Evolutionary conservation across 1,140 invertebrate species (phyloP).

Genomic region (Anadara kagoshimensis): DNA sequence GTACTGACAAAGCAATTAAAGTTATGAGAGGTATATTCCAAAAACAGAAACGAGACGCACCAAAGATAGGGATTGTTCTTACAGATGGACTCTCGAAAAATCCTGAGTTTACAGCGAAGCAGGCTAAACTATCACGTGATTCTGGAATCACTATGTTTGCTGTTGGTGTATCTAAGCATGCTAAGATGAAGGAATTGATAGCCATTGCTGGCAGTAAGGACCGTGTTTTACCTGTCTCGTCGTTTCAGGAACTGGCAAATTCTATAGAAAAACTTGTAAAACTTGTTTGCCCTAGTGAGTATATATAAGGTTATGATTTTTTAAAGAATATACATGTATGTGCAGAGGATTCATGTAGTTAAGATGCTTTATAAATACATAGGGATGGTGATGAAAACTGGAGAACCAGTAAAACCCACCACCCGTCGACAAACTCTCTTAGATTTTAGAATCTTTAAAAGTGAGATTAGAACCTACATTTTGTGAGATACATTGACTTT

Average conservation of each 20-base stretch:
- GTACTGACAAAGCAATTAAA: slow-evolving; percentile 17
- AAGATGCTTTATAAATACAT: too few species aligned
- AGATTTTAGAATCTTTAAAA: too few species aligned
- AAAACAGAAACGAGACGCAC: background rate
- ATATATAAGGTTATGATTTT: background rate
- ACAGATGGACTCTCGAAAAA: slow-evolving; percentile 30
- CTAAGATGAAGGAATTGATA: slow-evolving; percentile 11
- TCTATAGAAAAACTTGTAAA: slow-evolving; percentile 16
- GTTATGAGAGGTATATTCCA: slow-evolving; percentile 16
- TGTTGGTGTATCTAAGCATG: slow-evolving; percentile 16
- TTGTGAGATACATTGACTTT: too few species aligned
- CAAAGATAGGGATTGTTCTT: slow-evolving; percentile 16
- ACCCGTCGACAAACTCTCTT: too few species aligned
- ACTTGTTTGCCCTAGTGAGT: slow-evolving; percentile 32
- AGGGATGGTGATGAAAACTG: too few species aligned
- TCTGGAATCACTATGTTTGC: slow-evolving; percentile 30
- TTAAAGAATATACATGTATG: background rate
- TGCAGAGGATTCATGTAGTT: background rate
- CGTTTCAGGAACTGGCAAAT: slow-evolving; percentile 18
- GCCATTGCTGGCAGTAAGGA: slow-evolving; percentile 5
- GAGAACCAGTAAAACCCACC: too few species aligned
- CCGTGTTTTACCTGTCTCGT: slow-evolving; percentile 16
- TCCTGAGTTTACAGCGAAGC: background rate
- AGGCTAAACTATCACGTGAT: slow-evolving; percentile 5
- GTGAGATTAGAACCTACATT: too few species aligned